Conservation (phyloP, 2,888 invertebrate species). For the Yponomeuta sedellus region DNA sequence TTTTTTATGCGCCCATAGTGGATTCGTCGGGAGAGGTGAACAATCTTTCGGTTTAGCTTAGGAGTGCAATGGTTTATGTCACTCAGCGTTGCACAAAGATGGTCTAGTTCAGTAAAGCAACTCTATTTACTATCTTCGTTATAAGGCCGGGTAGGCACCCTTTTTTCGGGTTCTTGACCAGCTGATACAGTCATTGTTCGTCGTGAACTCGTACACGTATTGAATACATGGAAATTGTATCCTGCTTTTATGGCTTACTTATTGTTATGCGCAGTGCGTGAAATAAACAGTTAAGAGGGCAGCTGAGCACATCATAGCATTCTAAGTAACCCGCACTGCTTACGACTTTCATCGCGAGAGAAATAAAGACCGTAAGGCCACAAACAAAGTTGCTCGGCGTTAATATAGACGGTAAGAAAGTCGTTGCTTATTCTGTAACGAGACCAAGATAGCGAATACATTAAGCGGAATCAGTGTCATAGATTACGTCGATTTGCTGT, state of each 20-base stretch:
- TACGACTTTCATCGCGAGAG: neutral
- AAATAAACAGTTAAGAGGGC: conserved; percentile 41
- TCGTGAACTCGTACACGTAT: conserved; percentile 36
- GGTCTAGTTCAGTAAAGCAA: neutral
- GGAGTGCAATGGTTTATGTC: conserved; percentile 11
- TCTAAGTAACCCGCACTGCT: neutral
- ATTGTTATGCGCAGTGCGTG: conserved; percentile 51
- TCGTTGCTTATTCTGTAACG: neutral
- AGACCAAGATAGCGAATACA: neutral
- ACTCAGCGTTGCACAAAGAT: conserved; percentile 13
- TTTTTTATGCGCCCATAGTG: conserved; percentile 50
- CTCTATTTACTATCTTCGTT: neutral
- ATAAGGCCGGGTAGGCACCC: neutral
- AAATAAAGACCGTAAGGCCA: neutral
- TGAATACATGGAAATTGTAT: conserved; percentile 48
- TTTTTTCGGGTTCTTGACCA: neutral
- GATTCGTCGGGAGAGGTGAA: conserved; percentile 64
- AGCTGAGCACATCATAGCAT: neutral
- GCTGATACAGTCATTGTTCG: neutral
- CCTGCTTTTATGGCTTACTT: conserved; percentile 39
- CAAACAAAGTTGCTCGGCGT: neutral
- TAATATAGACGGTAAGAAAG: neutral
- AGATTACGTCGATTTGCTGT: neutral
- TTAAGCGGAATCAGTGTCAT: neutral
- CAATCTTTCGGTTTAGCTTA: conserved; percentile 49